Percentiles rank a stretch among this genome's conserved stretches.
These are phyloP conservation scores for Lepeophtheirus salmonis DNA, from an alignment of 1,140 invertebrate species.

Conservation along the genomic window DNA sequence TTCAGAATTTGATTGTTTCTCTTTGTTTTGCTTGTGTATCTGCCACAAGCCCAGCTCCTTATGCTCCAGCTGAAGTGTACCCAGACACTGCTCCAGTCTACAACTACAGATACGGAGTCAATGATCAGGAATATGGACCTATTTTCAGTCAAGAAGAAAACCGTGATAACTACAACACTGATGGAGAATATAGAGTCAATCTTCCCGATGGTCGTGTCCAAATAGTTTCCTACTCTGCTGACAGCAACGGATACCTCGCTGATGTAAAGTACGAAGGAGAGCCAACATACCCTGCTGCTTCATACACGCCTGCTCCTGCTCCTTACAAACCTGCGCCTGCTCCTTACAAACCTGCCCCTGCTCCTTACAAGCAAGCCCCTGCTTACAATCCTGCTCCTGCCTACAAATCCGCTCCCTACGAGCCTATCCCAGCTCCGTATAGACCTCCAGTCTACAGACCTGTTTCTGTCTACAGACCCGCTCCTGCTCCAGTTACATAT, in stretches of 20 bases:
- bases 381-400: conserved; percentile 17
- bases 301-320: not conserved
- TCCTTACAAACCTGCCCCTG: conserved; percentile 14
- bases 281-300: conserved; percentile 17
- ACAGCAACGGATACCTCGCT: conserved; percentile 20
- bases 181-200: conserved; percentile 22
- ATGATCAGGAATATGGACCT: conserved; percentile 20
- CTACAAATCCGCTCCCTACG: conserved; percentile 15
- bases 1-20: not conserved
- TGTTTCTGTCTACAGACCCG: conserved; percentile 13
- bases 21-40: conserved; percentile 21
- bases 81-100: conserved; percentile 16
- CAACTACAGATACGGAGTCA: conserved; percentile 21
- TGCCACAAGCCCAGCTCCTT: conserved; percentile 23
- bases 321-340: conserved; percentile 7
- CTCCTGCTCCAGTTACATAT: conserved; percentile 16
- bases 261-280: conserved; percentile 20
- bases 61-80: conserved; percentile 21
- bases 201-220: conserved; percentile 22
- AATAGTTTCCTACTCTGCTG: conserved; percentile 21
- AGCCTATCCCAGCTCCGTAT: conserved; percentile 13
- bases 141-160: conserved; percentile 21
- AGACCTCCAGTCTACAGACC: conserved; percentile 2
- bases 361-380: conserved; percentile 9
- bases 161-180: conserved; percentile 21